phyloP scores from a whole-genome alignment of 2,888 invertebrate species.

The Plebejus argus region DNA sequence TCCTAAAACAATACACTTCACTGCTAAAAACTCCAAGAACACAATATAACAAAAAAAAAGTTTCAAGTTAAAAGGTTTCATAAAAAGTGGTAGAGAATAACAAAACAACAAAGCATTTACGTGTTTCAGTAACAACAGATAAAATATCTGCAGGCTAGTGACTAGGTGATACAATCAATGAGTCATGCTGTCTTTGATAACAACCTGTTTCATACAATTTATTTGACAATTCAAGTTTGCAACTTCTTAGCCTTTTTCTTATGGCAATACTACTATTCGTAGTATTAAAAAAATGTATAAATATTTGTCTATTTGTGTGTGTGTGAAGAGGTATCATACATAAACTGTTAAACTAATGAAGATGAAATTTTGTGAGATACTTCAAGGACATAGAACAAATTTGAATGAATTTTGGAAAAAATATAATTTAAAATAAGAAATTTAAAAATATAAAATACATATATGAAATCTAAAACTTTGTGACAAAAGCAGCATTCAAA shows the following conservation, averaged over 20 bases:
- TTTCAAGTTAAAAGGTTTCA: neutral
- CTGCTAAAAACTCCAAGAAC: neutral
- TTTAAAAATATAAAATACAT: too few relatives aligned
- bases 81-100: neutral
- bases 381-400: too few relatives aligned
- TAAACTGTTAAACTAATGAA: too few relatives aligned
- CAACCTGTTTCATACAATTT: conserved; percentile 5
- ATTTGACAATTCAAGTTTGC: neutral
- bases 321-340: too few relatives aligned
- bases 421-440: too few relatives aligned
- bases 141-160: conserved; percentile 5
- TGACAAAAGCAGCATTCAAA: too few relatives aligned
- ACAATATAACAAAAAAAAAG: neutral
- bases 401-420: too few relatives aligned
- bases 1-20: conserved; percentile 81
- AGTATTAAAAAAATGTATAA: too few relatives aligned
- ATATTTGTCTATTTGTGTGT: too few relatives aligned
- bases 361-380: too few relatives aligned
- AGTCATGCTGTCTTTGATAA: conserved; percentile 15
- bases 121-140: conserved; percentile 17
- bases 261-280: neutral
- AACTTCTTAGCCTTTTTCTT: neutral
- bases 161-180: conserved; percentile 23
- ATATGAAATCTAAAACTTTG: too few relatives aligned
- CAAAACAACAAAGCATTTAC: conserved; percentile 18